Percentiles rank a stretch among this genome's conserved stretches.
Evolutionary conservation across 2,797 vertebrate genomes (phyloP).

Genomic region (Rachycentron canadum): DNA sequence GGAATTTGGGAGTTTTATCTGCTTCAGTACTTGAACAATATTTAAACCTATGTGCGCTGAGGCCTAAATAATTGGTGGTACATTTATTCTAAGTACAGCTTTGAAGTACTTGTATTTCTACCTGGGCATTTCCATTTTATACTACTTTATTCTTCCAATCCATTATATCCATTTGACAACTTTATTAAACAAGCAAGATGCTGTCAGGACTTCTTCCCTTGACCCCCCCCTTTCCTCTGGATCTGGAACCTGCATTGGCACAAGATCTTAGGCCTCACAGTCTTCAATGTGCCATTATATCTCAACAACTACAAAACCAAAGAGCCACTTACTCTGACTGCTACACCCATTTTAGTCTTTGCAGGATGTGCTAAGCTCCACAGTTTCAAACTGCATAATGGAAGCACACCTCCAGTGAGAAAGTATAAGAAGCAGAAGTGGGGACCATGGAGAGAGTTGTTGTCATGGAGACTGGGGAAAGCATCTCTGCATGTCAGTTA

Average conservation of each 20-base stretch:
- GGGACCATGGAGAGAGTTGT: constrained; percentile 22
- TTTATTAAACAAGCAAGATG: too few relatives aligned
- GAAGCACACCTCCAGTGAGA: constrained; percentile 13
- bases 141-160: too few relatives aligned
- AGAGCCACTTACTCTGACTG: constrained; percentile 13
- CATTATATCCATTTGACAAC: too few relatives aligned
- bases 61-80: too few relatives aligned
- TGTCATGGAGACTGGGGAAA: constrained; percentile 48
- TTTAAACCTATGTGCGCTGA: too few relatives aligned
- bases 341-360: constrained; percentile 9
- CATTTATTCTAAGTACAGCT: too few relatives aligned
- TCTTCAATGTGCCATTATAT: not conserved
- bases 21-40: too few relatives aligned
- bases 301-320: constrained; percentile 3
- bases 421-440: constrained; percentile 15
- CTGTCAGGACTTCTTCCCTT: too few relatives aligned
- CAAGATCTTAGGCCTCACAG: not conserved
- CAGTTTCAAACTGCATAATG: constrained; percentile 7
- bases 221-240: not conserved
- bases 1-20: too few relatives aligned
- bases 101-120: too few relatives aligned
- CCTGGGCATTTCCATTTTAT: too few relatives aligned
- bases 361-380: constrained; percentile 10
- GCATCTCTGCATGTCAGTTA: constrained; percentile 8
- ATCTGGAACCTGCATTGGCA: not conserved